These are phyloP conservation scores for Tychaedon coryphoeus DNA, from an alignment of 2,113 vertebrate species.

Conservation along the genomic window DNA sequence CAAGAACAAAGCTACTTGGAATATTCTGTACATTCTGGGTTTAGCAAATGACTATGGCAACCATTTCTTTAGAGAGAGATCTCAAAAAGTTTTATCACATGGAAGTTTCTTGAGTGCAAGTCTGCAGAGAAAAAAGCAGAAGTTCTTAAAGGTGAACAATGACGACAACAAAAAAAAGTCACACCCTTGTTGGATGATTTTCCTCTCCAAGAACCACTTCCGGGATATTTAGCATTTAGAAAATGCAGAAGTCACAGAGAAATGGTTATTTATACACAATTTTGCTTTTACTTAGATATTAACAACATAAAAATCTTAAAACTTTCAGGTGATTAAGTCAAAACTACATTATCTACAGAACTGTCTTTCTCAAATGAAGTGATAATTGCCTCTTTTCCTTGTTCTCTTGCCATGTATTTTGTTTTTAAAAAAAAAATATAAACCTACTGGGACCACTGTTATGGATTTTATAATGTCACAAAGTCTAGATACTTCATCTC, in stretches of 20 bases:
- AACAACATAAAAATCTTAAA: background rate
- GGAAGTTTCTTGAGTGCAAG: background rate
- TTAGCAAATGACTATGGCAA: background rate
- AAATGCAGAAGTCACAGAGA: background rate
- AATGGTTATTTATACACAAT: background rate
- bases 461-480: background rate
- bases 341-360: background rate
- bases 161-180: background rate
- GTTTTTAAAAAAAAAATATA: background rate
- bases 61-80: background rate
- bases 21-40: background rate
- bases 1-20: background rate
- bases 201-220: background rate
- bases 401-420: background rate
- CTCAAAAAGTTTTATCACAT: background rate
- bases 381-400: background rate
- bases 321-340: background rate
- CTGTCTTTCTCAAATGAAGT: background rate
- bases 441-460: background rate
- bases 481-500: background rate
- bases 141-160: background rate
- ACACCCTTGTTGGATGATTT: background rate
- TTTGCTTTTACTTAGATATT: background rate
- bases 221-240: background rate
- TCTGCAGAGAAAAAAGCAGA: background rate